These are phyloP conservation scores for Mellivora capensis DNA, from an alignment of 2,113 vertebrate species.

Conservation along the genomic window DNA sequence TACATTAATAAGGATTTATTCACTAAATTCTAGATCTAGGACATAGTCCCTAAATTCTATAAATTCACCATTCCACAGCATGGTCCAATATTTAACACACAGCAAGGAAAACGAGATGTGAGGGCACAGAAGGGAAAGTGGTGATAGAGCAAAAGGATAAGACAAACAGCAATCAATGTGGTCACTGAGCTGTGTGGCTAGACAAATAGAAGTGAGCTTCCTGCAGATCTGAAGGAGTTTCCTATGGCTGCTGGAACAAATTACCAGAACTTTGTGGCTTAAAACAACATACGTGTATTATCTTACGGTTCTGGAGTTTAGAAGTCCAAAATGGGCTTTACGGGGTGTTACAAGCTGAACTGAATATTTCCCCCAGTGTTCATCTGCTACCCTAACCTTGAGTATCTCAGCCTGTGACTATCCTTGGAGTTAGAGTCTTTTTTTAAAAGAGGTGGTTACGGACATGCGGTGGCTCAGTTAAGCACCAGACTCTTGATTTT, in stretches of 20 bases:
- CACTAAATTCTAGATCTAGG: not conserved
- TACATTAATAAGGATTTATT: not conserved
- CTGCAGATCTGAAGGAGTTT: not conserved
- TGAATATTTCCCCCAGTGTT: not conserved
- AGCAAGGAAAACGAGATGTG: not conserved
- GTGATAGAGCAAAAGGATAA: not conserved
- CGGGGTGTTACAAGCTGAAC: not conserved
- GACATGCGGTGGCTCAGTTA: not conserved
- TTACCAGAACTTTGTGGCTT: not conserved
- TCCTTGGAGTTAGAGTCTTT: not conserved
- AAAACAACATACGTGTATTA: not conserved
- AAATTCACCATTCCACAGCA: not conserved
- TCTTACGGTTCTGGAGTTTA: not conserved
- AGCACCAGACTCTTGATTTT: not conserved
- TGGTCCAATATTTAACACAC: not conserved
- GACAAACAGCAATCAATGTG: not conserved
- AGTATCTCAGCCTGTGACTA: not conserved
- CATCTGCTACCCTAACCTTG: not conserved
- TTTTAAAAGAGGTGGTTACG: not conserved
- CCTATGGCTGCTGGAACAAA: not conserved
- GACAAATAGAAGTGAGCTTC: not conserved
- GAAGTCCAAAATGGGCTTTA: not conserved
- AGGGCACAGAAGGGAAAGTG: not conserved
- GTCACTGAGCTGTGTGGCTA: not conserved
- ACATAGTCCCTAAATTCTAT: not conserved